Evolutionary conservation across 1,140 invertebrate genomes (phyloP).

Genomic region (Chlorops oryzae): DNA sequence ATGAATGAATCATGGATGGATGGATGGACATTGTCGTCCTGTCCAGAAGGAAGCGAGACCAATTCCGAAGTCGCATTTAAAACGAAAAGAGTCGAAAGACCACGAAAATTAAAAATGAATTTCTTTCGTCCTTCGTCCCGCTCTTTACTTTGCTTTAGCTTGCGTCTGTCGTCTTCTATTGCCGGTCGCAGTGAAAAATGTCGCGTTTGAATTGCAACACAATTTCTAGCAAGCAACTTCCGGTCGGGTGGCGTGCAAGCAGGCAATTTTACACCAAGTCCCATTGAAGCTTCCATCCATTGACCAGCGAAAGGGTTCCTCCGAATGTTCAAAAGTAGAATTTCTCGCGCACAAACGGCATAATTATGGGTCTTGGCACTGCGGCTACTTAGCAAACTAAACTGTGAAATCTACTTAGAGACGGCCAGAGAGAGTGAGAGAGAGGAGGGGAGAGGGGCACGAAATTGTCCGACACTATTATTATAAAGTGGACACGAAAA

Average conservation of each 20-base stretch:
- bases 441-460: not conserved
- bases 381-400: slow-evolving; percentile 11
- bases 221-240: slow-evolving; percentile 9
- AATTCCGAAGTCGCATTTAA: too few relatives aligned
- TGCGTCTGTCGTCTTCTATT: too few relatives aligned
- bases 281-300: not conserved
- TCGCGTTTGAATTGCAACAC: not conserved
- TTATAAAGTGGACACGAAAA: slow-evolving; percentile 12
- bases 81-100: too few relatives aligned
- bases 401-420: slow-evolving; percentile 6
- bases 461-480: slow-evolving; percentile 4
- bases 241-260: slow-evolving; percentile 13
- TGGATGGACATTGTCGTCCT: too few relatives aligned
- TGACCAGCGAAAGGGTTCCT: not conserved
- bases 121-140: too few relatives aligned
- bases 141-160: too few relatives aligned
- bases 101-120: too few relatives aligned
- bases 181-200: too few relatives aligned
- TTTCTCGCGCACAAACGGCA: not conserved
- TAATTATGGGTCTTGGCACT: slow-evolving; percentile 10
- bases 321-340: too few relatives aligned
- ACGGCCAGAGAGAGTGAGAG: not conserved
- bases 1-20: too few relatives aligned
- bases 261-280: slow-evolving; percentile 8
- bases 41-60: too few relatives aligned